A percentile compares a stretch with the other conserved stretches of the same genome.
phyloP scores from a whole-genome alignment of 2,888 invertebrate genomes.

The Epirrhoe alternata region DNA sequence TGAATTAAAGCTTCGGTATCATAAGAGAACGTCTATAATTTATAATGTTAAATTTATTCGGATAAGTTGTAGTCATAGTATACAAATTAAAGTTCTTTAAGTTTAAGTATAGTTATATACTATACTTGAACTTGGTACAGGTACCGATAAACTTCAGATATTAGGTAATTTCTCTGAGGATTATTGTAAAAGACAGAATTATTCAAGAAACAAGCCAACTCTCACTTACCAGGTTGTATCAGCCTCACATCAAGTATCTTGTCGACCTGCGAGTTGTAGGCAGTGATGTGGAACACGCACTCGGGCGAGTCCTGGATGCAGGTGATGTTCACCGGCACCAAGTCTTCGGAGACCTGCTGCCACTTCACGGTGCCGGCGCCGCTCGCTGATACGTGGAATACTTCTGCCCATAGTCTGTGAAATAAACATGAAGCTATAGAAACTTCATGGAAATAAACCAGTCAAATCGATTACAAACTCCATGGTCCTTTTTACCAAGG shows the following conservation, averaged over 20 bases:
- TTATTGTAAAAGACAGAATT: too few relatives aligned
- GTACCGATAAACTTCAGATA: too few relatives aligned
- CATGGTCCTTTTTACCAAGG: too few relatives aligned
- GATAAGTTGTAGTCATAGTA: too few relatives aligned
- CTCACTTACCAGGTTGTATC: conserved; percentile 93
- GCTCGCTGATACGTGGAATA: conserved; percentile 98
- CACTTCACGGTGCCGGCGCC: conserved; percentile 97
- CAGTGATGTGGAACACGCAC: conserved; percentile 99
- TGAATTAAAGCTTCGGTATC: too few relatives aligned
- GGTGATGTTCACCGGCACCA: conserved; percentile 99
- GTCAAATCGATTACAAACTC: too few relatives aligned
- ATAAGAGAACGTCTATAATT: too few relatives aligned
- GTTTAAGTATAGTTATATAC: too few relatives aligned
- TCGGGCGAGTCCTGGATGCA: conserved; percentile 98
- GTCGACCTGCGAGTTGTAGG: conserved; percentile 99
- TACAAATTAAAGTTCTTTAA: too few relatives aligned
- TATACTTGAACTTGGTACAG: too few relatives aligned
- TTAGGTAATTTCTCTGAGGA: too few relatives aligned
- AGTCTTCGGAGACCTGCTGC: conserved; percentile 99
- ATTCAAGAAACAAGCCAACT: not conserved
- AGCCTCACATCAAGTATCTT: conserved; percentile 99
- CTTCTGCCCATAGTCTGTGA: conserved; percentile 98
- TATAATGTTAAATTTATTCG: too few relatives aligned
- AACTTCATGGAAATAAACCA: not conserved
- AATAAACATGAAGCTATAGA: conserved; percentile 15